Evolutionary conservation across 2,797 vertebrate species (phyloP).

Genomic region (Poecilia wingei): DNA sequence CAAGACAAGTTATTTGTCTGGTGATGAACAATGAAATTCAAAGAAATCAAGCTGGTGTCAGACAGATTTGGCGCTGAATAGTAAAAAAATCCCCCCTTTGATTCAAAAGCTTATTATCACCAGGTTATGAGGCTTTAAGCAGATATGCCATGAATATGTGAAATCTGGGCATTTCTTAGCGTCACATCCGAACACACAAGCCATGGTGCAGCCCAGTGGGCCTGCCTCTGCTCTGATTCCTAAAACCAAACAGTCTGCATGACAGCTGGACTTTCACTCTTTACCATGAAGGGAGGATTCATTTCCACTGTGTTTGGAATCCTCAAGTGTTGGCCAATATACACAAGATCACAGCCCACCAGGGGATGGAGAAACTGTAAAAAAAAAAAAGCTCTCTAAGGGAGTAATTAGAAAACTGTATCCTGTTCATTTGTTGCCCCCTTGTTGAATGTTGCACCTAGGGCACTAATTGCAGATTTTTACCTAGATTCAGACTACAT

Average conservation of each 20-base stretch:
- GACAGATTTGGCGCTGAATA: slow-evolving; percentile 24
- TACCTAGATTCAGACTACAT: slow-evolving; percentile 23
- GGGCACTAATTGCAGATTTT: slow-evolving; percentile 16
- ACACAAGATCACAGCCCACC: slow-evolving; percentile 49
- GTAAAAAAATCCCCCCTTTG: slow-evolving; percentile 39
- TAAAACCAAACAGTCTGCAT: slow-evolving; percentile 66
- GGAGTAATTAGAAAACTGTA: slow-evolving; percentile 18
- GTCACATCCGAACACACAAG: slow-evolving; percentile 49
- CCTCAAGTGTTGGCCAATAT: slow-evolving; percentile 49
- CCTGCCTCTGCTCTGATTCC: slow-evolving; percentile 52
- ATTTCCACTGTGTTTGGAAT: slow-evolving; percentile 53
- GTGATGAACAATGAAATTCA: slow-evolving; percentile 36
- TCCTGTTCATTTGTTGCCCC: slow-evolving; percentile 30
- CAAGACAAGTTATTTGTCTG: not conserved
- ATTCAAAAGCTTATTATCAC: slow-evolving; percentile 58
- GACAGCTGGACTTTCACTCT: slow-evolving; percentile 75
- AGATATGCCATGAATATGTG: slow-evolving; percentile 48
- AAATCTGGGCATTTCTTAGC: slow-evolving; percentile 58
- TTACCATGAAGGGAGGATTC: slow-evolving; percentile 39
- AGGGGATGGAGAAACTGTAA: slow-evolving; percentile 20
- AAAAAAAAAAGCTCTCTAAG: slow-evolving; percentile 17
- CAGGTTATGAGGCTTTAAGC: slow-evolving; percentile 34
- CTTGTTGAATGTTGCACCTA: slow-evolving; percentile 19
- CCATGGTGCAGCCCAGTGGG: slow-evolving; percentile 28
- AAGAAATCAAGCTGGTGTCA: slow-evolving; percentile 13